Base-by-base conservation (phyloP, 2,113 vertebrate species). In the Erythrocercus mccallii region DNA sequence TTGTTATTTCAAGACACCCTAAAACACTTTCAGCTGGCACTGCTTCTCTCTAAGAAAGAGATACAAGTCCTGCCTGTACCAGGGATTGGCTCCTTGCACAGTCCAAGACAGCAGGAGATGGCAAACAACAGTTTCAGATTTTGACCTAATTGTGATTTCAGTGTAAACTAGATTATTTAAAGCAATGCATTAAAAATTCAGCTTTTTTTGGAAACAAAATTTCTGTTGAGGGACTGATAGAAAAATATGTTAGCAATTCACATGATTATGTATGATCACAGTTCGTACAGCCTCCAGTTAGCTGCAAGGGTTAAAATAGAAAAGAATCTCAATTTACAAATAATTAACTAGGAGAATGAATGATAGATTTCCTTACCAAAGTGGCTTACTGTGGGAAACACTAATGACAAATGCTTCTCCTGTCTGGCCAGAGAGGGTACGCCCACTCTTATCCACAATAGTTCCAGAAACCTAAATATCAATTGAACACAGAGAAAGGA, bases 391-490 rank as follows among this genome's bases (percentile, higher is more conserved):
- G 42, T 99, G 99, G 24, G 99, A 99, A 33, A 99, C 73, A 40
- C 99, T 99, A 96, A 99, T 98, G 70, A 99, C 98, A 95, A 99
- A 99, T 4, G 99, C 99, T 93, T 99, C 99, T 50, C 98, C 99
- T 3, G 99, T 99, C 97, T 99, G 99, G 65, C 99, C 99, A 1
- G 99, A 99, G 27, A 99, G 98, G 23, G 99, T 99, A 13, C 99
- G 98, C 6, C 99, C 99, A 92, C 99, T 99, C 93, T 99, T 99
- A 97, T 99, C 99, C 57, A 99, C 99, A 54, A 99, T 99, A 24
- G 99, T 99, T 57, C 99, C 99, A 35, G 99, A 99, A 95, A 99
- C 98, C 99, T 99, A 92, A 68, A 74, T 74, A 81, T 69, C 54
- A 96, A 30, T 93, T 51, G 47, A 69, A 68, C 37, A 81, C 3